Base-by-base conservation (phyloP, 2,888 invertebrate genomes). In the Agrotis ipsilon region DNA sequence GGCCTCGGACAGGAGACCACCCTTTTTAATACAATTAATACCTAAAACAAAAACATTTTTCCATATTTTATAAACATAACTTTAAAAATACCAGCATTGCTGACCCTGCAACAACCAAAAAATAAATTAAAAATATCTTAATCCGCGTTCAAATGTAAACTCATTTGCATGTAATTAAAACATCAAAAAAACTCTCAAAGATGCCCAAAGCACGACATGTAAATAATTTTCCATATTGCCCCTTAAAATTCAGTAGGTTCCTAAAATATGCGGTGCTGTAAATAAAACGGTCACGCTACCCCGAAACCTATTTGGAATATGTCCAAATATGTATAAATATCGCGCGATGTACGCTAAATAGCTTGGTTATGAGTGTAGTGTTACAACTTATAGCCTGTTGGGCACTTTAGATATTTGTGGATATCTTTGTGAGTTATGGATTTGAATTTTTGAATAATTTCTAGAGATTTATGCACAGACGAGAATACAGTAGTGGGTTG, bases 281-380 rank as follows among this genome's bases (percentile, higher is more conserved):
- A 92, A 92, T 92, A 93, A 90, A 89, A 87, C 72, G 87, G 87
- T 86, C 86, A 85, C 85, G 83, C 83, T 80, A 84, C 87, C 84
- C 83, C 86, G 70, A 87, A 91, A 90, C 91, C 92, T 91, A 93
- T 93, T 94, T 94, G 94, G 94, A 93, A 80, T 86, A 84, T 78
- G 82, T 92, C 94, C 94, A 94, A 93, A 92, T 91, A 90, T 90
- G 90, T 89, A 93, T 92, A 92, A 92, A 92, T 91, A 90, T 80
- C 75, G 72, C 72, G 21, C 81, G 79, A 72, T 78, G 81, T 87
- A 87, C 82, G 86, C 86, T 86, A 87, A 88, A 86, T 83, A 82
- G 72, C 63, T 18, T 24, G 61, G 63, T 63, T 79, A 75, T 78
- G 54, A 54, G 60, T 58, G 39, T 39, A 46, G 61, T 69, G 57